A percentile compares a stretch with the other conserved stretches of the same genome.
phyloP scores from a whole-genome alignment of 2,797 vertebrate species.

The Anguilla marmorata region DNA sequence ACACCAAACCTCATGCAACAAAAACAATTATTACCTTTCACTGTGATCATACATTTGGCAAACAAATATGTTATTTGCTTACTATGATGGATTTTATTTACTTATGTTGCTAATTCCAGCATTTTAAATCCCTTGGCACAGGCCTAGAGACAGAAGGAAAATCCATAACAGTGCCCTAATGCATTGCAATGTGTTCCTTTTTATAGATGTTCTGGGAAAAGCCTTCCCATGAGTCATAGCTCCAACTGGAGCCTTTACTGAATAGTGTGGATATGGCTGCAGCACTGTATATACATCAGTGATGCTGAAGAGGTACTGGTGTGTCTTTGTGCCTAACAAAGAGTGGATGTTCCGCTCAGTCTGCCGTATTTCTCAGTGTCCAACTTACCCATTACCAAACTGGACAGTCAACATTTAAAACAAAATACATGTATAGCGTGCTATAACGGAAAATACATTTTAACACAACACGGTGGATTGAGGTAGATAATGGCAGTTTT shows the following conservation, averaged over 20 bases:
- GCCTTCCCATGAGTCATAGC: slow-evolving; percentile 19
- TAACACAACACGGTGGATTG: neutral
- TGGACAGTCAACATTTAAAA: neutral
- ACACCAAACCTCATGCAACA: too few species aligned
- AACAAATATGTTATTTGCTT: neutral
- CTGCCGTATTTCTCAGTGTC: neutral
- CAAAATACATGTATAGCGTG: neutral
- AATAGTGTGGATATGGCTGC: neutral
- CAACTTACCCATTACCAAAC: neutral
- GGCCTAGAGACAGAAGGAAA: neutral
- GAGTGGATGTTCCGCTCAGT: neutral
- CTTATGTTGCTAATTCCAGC: neutral
- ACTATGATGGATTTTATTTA: too few species aligned
- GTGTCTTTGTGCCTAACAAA: neutral
- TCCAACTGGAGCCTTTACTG: neutral
- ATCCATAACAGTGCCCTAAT: neutral
- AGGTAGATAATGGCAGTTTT: neutral
- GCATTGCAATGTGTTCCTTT: neutral
- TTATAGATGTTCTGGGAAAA: slow-evolving; percentile 21
- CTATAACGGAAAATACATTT: neutral
- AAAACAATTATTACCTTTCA: neutral
- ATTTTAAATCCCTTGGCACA: neutral
- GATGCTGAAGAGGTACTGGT: neutral
- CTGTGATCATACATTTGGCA: neutral
- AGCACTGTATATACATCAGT: neutral